phyloP scores from a whole-genome alignment of 2,113 vertebrate genomes.

The Thalassoma bifasciatum region DNA sequence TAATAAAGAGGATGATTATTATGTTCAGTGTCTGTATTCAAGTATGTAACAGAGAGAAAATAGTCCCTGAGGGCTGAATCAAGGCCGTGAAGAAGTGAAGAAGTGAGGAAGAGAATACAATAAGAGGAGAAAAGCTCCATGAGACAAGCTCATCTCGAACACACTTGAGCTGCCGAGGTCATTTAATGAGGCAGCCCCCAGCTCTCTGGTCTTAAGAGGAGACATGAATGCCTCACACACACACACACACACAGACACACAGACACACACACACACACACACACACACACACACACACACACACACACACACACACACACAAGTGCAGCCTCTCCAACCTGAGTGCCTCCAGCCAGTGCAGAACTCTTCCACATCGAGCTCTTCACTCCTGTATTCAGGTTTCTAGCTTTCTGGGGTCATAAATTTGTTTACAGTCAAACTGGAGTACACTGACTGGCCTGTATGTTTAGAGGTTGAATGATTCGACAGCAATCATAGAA shows the following conservation, averaged over 20 bases:
- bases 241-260: neutral
- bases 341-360: constrained; percentile 5
- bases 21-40: constrained; percentile 30
- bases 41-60: constrained; percentile 16
- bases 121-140: constrained; percentile 1
- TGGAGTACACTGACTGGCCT: neutral
- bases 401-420: neutral
- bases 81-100: constrained; percentile 21
- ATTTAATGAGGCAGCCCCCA: constrained; percentile 39
- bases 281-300: constrained; percentile 25
- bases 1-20: constrained; percentile 39
- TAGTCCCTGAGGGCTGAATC: constrained; percentile 33
- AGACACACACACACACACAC: neutral
- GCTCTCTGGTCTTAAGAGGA: constrained; percentile 23
- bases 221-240: no score
- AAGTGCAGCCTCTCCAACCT: constrained; percentile 24
- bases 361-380: constrained; percentile 26
- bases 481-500: no score
- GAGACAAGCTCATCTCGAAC: constrained; percentile 18
- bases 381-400: neutral
- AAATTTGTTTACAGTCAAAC: neutral
- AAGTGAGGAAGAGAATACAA: constrained; percentile 9
- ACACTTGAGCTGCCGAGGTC: constrained; percentile 34
- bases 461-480: no score
- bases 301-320: neutral